These are phyloP conservation scores for Leptinotarsa peninsularis DNA, from an alignment of 2,888 invertebrate species.

Conservation along the genomic window DNA sequence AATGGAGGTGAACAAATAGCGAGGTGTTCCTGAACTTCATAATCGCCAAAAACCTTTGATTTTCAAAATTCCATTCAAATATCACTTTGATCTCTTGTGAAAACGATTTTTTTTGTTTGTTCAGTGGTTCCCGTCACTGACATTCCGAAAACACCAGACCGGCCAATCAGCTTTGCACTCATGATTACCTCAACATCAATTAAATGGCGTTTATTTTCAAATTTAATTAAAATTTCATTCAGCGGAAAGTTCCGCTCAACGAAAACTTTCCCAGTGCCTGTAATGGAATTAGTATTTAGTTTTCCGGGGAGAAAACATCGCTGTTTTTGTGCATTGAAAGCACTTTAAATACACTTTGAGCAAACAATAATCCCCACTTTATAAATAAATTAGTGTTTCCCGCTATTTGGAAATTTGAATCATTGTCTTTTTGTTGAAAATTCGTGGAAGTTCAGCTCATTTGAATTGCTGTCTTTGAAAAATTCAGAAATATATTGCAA, in stretches of 20 bases:
- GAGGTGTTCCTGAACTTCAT: too few species aligned
- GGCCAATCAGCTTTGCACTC: conserved; percentile 14
- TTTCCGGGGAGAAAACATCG: conserved; percentile 25
- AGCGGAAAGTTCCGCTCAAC: conserved; percentile 30
- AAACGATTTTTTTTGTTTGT: neutral
- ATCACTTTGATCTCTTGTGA: neutral
- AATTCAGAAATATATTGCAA: too few species aligned
- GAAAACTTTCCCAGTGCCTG: conserved; percentile 29
- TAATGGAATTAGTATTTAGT: conserved; percentile 40
- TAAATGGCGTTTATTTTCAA: conserved; percentile 34
- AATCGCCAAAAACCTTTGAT: neutral
- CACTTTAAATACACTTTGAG: conserved; percentile 20
- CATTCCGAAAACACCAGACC: neutral
- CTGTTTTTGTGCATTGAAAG: conserved; percentile 17
- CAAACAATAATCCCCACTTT: conserved; percentile 14
- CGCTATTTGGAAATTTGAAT: neutral
- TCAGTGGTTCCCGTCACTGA: neutral
- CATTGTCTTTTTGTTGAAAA: neutral
- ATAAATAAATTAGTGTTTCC: conserved; percentile 23
- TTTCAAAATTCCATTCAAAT: neutral
- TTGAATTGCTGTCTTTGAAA: neutral
- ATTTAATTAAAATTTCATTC: conserved; percentile 39
- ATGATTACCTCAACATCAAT: conserved; percentile 37
- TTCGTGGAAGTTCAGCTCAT: neutral
- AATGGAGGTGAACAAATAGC: neutral